phyloP scores from a whole-genome alignment of 2,888 invertebrate genomes.

The Chloromyia formosa region DNA sequence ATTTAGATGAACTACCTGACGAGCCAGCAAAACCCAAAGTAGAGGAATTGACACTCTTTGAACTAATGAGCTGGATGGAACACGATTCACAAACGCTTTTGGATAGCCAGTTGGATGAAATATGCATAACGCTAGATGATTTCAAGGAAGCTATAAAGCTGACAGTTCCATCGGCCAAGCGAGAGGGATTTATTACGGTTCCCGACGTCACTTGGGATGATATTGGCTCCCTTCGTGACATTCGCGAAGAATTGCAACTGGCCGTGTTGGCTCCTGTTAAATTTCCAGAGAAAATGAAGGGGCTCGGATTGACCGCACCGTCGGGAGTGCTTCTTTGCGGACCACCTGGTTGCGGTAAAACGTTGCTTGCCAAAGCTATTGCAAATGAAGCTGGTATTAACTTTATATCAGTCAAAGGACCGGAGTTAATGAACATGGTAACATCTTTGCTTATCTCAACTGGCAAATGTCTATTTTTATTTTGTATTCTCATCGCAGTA shows the following conservation, averaged over 20 bases:
- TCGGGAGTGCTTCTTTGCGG: conserved; percentile 95
- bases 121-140: conserved; percentile 79
- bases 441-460: conserved; percentile 50
- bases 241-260: conserved; percentile 88
- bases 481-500: conserved; percentile 69
- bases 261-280: conserved; percentile 93
- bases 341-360: conserved; percentile 97
- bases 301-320: conserved; percentile 81
- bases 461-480: no score
- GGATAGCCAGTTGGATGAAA: conserved; percentile 69
- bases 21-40: conserved; percentile 53
- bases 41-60: conserved; percentile 63
- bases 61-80: conserved; percentile 73
- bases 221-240: conserved; percentile 88
- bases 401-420: conserved; percentile 98
- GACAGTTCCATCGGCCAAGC: conserved; percentile 91
- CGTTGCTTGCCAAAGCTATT: conserved; percentile 95
- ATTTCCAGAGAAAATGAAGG: conserved; percentile 80
- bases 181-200: conserved; percentile 97
- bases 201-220: conserved; percentile 98
- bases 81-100: conserved; percentile 72
- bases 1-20: conserved; percentile 64
- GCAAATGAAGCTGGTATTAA: conserved; percentile 99
- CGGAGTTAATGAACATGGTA: conserved; percentile 97
- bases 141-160: conserved; percentile 80